Evolutionary conservation across 2,113 vertebrate genomes (phyloP), one percentile per base, ranked within the genome.

Genomic region (Lophotis ruficrista): DNA sequence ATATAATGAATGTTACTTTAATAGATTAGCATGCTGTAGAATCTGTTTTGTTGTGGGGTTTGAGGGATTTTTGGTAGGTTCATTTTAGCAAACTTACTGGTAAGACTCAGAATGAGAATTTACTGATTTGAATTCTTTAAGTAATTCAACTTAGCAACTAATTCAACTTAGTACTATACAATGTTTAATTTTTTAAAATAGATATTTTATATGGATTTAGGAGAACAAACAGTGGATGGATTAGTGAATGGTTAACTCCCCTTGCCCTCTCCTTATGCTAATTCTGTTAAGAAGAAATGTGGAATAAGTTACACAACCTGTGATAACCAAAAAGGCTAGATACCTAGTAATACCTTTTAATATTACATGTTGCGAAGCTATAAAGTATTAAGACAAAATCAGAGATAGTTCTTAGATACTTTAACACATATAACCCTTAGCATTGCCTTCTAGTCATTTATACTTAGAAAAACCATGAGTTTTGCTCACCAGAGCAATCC

Each of bases 31-130:
- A n/a, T 8, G n/a, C n/a, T 58, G n/a, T n/a, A 58, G 31, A 60
- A 58, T 12, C 57, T 60, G 12, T n/a, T 60, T 35, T 35, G 35
- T 35, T 60, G 21, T 35, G 13, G n/a, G 10, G 57, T 57, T 71
- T 17, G 15, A 7, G 9, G 2, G 1, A 13, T 38, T 38, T 77
- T 31, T 38, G 10, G 12, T 1, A 3, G 10, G 11, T 37, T 11
- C 7, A 35, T 9, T 60, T 89, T 43, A 86, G 31, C 9, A n/a
- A 19, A 10, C 4, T 48, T 82, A n/a, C 23, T 30, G 3, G 9
- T 31, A 68, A 83, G 16, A 64, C 13, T 64, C 45, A 73, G 38
- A 58, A 80, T 83, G 27, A 69, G 4, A 77, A 82, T 48, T 43
- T 17, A 51, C 9, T 31, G 33, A 56, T 35, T 45, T 0, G 2